Base-by-base conservation (phyloP, 2,113 vertebrate genomes). In the Saguinus midas region DNA sequence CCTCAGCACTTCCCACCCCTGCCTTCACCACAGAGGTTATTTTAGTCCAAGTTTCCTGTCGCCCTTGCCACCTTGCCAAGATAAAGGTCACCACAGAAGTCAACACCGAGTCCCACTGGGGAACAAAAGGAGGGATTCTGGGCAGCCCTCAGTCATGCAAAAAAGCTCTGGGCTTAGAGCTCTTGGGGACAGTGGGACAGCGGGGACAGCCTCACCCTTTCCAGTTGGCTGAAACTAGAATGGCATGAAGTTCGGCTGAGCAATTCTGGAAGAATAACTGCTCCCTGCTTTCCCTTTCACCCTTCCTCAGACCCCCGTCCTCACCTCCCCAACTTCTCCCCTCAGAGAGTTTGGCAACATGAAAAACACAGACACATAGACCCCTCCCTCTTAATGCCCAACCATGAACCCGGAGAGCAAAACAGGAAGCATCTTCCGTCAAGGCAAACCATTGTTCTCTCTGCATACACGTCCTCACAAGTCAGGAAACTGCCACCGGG, bases 401-500 rank as follows among this genome's bases (percentile, higher is more conserved):
- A 52, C 91, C 45, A 8, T 73, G 95, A 97, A 52, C 90, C 58
- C 43, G 43, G 43, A 43, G 6, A 96, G 95, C 96, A 98, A 98
- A 98, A 98, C 98, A 98, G 96, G 97, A 98, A 98, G 97, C 92
- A 83, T 96, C 93, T 90, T 96, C 90, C 87, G 87, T 87, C 73
- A 21, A 95, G 87, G 10, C 96, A 93, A 94, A 66, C 85, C 45
- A 91, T 95, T 92, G 89, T 72, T 92, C 86, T 96, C 70, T 82
- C 79, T 11, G 25, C 35, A 83, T 78, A 52, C 73, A 3, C 66
- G 75, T 88, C 96, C 93, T 32, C 48, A 81, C 93, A 72, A 88
- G 85, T 68, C 97, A 97, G 96, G 96, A 98, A 98, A 97, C 96
- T 84, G 0, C 96, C 87, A 52, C 27, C 8, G 0, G 27, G 90